A percentile compares a stretch with the other conserved stretches of the same genome.
Evolutionary conservation across 2,888 invertebrate species (phyloP).

Genomic region (Spisula solida): DNA sequence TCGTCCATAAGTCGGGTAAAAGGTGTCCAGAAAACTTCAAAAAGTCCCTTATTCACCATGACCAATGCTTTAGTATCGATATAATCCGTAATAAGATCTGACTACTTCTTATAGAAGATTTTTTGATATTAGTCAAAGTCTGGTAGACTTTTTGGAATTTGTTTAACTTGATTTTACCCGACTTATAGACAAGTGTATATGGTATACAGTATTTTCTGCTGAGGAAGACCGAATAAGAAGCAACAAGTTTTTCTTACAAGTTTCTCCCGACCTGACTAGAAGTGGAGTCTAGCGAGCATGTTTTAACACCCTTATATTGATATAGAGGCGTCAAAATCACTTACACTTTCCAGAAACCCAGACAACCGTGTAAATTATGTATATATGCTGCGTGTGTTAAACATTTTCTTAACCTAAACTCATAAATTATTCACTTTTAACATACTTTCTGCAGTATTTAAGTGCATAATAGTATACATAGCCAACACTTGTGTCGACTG

Average conservation of each 20-base stretch:
- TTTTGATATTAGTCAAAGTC: no score
- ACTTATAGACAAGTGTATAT: no score
- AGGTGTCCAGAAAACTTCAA: no score
- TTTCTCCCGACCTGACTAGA: background rate
- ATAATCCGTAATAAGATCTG: no score
- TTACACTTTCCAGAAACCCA: background rate
- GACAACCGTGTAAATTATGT: slow-evolving; percentile 11
- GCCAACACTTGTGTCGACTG: background rate
- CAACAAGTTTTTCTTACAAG: slow-evolving; percentile 9
- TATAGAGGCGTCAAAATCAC: slow-evolving; percentile 6
- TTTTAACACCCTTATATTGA: slow-evolving; percentile 18
- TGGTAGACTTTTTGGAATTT: no score
- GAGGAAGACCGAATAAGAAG: background rate
- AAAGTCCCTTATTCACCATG: no score
- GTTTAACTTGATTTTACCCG: no score
- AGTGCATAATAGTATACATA: background rate
- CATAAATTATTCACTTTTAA: slow-evolving; percentile 8
- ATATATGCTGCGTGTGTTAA: background rate
- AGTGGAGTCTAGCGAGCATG: background rate
- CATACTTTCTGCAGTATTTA: background rate
- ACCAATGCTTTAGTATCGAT: no score
- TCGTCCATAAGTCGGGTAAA: no score
- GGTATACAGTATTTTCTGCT: background rate
- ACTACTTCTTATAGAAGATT: no score
- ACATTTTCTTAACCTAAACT: background rate